Evolutionary conservation across 2,797 vertebrate genomes (phyloP), one percentile per base, ranked within the genome.

Genomic region (Agapornis canus): DNA sequence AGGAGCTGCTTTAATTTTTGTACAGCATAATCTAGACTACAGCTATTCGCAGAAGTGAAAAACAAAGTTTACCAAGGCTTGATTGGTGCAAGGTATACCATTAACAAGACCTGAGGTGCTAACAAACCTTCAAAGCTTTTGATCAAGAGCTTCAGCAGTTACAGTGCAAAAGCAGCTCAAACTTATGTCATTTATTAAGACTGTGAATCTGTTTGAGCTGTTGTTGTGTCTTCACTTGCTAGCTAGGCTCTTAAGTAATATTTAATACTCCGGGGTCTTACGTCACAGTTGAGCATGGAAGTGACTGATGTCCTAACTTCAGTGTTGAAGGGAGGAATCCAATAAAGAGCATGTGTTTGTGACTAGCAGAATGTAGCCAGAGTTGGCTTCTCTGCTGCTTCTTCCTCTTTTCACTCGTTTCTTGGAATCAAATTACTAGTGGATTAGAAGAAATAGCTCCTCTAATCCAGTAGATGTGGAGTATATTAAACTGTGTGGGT

Each of bases 221-320:
- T 57, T 92, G 54, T 21, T 91, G 10, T 82, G 43, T 80, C 86
- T 94, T 87, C 25, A 39, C 0, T 75, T 63, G 54, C 82, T 31
- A 92, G 13, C 65, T 72, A 31, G 54, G 52, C 42, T 93, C 65
- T 94, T 89, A 86, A 87, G 72, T 86, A 93, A 81, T n/a, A 22
- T 49, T 93, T 87, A 93, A 78, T 88, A 39, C 82, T 37, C 51
- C 42, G 26, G 63, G 31, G 77, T 45, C 65, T 88, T 92, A 72
- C 29, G n/a, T 94, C 94, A 95, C 61, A 81, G 69, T 39, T 43
- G 35, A 81, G 26, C 3, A 6, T 69, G 84, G 81, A 89, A 93
- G 85, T 76, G 77, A 20, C 61, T 91, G 76, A 72, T 66, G 26
- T 57, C 63, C 79, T 63, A 45, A 91, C 85, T 63, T 85, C 56